Evolutionary conservation across 35 echinoderm and acorn worm species (phyloP).

Genomic region (Eucidaris tribuloides): DNA sequence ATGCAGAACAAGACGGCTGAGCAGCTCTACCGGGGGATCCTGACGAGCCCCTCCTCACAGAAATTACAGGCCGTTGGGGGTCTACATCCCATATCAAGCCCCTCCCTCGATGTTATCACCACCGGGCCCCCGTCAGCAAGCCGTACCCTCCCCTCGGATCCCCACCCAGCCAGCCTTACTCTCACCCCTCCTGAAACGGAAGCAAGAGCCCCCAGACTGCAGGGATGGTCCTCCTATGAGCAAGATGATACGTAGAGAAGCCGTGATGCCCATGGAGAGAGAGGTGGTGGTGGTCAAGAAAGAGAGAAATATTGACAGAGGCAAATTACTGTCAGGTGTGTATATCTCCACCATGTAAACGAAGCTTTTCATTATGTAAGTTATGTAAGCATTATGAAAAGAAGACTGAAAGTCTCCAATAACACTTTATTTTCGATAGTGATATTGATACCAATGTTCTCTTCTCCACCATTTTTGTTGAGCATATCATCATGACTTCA

Average conservation of each 20-base stretch:
- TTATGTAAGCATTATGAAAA: no score
- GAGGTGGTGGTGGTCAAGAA: slow-evolving; percentile 6
- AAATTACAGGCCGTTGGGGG: neutral
- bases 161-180: neutral
- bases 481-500: no score
- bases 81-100: neutral
- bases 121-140: neutral
- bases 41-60: neutral
- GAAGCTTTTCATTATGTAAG: no score
- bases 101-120: neutral
- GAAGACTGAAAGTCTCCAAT: no score
- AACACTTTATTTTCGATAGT: no score
- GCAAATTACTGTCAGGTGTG: no score
- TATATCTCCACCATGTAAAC: no score
- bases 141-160: neutral
- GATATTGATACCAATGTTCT: no score
- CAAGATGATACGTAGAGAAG: neutral
- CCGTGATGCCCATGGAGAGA: neutral
- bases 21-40: no score
- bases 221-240: neutral
- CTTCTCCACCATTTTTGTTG: no score
- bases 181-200: slow-evolving; percentile 7
- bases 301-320: no score
- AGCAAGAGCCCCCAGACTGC: slow-evolving; percentile 14
- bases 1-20: neutral